phyloP scores from a whole-genome alignment of 2,113 vertebrate species.

The Spea bombifrons region DNA sequence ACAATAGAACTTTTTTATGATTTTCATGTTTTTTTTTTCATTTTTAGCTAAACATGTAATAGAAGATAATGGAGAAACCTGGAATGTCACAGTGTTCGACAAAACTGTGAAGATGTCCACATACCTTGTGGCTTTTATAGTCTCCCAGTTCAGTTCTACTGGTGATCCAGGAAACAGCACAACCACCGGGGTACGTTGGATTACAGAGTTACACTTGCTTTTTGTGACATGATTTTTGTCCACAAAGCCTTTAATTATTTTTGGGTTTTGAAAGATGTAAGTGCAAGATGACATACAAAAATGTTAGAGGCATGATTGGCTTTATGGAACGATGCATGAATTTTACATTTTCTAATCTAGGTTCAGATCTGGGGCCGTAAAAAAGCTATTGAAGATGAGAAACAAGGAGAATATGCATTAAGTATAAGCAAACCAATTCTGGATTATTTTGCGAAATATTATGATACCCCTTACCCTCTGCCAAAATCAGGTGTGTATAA shows the following conservation, averaged over 20 bases:
- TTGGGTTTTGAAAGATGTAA: too few relatives aligned
- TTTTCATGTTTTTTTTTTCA: background rate
- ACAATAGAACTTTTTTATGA: too few relatives aligned
- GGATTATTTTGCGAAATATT: constrained; percentile 68
- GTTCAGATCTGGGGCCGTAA: constrained; percentile 84
- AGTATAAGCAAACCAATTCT: constrained; percentile 70
- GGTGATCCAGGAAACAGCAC: background rate
- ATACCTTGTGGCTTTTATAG: constrained; percentile 80
- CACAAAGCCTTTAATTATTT: too few relatives aligned
- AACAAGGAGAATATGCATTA: constrained; percentile 70
- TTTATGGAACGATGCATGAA: background rate
- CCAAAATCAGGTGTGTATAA: constrained; percentile 72
- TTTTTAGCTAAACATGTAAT: background rate
- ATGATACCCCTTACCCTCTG: constrained; percentile 73
- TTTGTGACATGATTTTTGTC: too few relatives aligned
- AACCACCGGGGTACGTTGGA: background rate
- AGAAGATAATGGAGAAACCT: accelerated
- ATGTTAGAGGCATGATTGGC: background rate
- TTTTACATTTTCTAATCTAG: constrained; percentile 55
- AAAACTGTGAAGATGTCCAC: constrained; percentile 81
- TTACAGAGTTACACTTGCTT: background rate
- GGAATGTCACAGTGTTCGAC: constrained; percentile 62
- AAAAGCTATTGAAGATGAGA: constrained; percentile 51
- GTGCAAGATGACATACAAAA: background rate
- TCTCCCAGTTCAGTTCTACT: constrained; percentile 62